These are phyloP conservation scores for Ichneumon xanthorius DNA, from an alignment of 2,888 invertebrate species.

Conservation along the genomic window DNA sequence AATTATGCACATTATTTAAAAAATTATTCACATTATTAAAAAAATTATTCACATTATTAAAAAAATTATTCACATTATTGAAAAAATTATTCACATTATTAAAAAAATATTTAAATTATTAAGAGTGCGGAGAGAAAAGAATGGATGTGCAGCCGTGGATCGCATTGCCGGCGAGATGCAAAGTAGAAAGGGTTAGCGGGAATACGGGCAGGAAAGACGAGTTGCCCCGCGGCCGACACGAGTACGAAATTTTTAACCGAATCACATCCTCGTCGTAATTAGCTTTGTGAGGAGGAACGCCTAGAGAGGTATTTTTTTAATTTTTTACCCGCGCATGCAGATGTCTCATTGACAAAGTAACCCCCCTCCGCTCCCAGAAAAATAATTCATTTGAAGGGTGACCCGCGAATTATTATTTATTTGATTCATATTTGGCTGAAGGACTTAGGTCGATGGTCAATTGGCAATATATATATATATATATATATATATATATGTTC, in stretches of 20 bases:
- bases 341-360: not conserved
- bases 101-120: conserved; percentile 12
- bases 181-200: conserved; percentile 48
- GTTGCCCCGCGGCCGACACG: conserved; percentile 71
- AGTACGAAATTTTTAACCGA: conserved; percentile 72
- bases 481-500: too few species aligned
- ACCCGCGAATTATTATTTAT: too few species aligned
- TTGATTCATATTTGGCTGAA: too few species aligned
- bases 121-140: conserved; percentile 23
- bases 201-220: conserved; percentile 40
- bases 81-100: not conserved
- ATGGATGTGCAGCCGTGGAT: conserved; percentile 43
- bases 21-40: too few species aligned
- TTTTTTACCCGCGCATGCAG: not conserved
- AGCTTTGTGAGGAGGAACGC: conserved; percentile 71
- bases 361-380: too few species aligned
- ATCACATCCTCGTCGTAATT: conserved; percentile 75
- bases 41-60: too few species aligned
- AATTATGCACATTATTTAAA: too few species aligned
- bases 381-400: too few species aligned
- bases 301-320: conserved; percentile 68
- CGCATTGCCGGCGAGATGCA: conserved; percentile 20
- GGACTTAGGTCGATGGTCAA: too few species aligned
- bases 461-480: too few species aligned
- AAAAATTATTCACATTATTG: too few species aligned